Conservation (phyloP, 1,140 invertebrate species). For the Schlechtendalia chinensis region DNA sequence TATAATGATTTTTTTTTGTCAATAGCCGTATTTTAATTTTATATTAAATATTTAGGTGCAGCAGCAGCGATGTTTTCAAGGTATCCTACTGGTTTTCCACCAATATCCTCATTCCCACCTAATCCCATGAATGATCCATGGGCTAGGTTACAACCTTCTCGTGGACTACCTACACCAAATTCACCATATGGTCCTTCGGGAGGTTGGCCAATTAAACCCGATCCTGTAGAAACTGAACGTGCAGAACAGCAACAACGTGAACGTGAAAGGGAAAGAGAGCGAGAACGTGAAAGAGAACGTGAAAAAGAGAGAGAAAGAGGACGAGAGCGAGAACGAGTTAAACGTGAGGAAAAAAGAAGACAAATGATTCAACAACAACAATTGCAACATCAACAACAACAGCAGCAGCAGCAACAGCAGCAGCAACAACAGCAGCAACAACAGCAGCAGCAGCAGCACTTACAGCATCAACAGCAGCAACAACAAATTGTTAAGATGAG, state of each 20-base stretch:
- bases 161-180: slow-evolving; percentile 22
- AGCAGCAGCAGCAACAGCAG: slow-evolving; percentile 57
- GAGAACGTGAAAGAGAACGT: slow-evolving; percentile 40
- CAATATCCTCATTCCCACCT: slow-evolving; percentile 67
- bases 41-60: slow-evolving; percentile 50
- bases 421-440: slow-evolving; percentile 55
- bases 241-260: slow-evolving; percentile 49
- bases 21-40: slow-evolving; percentile 52
- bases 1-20: slow-evolving; percentile 32
- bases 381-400: slow-evolving; percentile 58
- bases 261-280: slow-evolving; percentile 49
- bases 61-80: slow-evolving; percentile 68
- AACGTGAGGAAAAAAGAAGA: slow-evolving; percentile 59
- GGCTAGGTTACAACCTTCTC: slow-evolving; percentile 61
- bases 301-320: slow-evolving; percentile 56
- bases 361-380: slow-evolving; percentile 57
- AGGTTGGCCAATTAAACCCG: slow-evolving; percentile 50
- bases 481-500: slow-evolving; percentile 52
- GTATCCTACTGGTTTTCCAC: slow-evolving; percentile 67
- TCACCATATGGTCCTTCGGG: slow-evolving; percentile 20
- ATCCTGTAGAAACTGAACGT: slow-evolving; percentile 50
- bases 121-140: slow-evolving; percentile 58
- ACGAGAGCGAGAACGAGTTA: slow-evolving; percentile 58
- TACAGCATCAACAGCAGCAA: slow-evolving; percentile 55
- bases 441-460: slow-evolving; percentile 57